A percentile compares a stretch with the other conserved stretches of the same genome.
Conservation (phyloP, 2,888 invertebrate species). For the Mesorhabditis spiculigera region DNA sequence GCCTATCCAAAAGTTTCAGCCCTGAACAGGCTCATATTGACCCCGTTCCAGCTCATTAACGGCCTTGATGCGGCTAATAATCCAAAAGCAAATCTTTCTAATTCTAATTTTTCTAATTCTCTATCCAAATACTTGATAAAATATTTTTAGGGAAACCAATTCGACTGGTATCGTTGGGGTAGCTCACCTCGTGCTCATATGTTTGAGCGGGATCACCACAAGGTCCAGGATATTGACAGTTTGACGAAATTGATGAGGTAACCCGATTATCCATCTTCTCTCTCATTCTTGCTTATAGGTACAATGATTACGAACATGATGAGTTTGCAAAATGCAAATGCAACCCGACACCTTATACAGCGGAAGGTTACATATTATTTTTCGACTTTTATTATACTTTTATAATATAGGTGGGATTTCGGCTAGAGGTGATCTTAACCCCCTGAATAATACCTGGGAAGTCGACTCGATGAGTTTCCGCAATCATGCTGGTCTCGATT, state of each 20-base stretch:
- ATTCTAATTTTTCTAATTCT: background rate
- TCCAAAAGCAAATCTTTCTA: background rate
- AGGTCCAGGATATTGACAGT: constrained; percentile 66
- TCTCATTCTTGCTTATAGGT: constrained; percentile 61
- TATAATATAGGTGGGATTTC: constrained; percentile 67
- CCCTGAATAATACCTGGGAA: constrained; percentile 70
- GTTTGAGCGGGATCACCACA: constrained; percentile 64
- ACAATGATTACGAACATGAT: constrained; percentile 73
- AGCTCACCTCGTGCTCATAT: constrained; percentile 61
- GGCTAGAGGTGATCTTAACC: constrained; percentile 73
- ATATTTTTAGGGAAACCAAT: constrained; percentile 19
- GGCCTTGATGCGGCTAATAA: too few relatives aligned
- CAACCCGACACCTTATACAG: constrained; percentile 68
- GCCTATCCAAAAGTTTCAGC: constrained; percentile 59
- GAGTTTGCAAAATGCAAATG: constrained; percentile 68
- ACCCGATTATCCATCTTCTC: background rate
- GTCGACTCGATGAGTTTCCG: constrained; percentile 71
- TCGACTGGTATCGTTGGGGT: constrained; percentile 68
- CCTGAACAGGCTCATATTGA: too few relatives aligned
- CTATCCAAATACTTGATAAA: background rate
- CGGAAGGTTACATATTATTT: constrained; percentile 61
- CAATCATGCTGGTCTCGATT: constrained; percentile 72
- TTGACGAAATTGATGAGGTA: constrained; percentile 67
- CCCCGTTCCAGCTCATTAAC: too few relatives aligned
- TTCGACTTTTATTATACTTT: background rate